phyloP scores from a whole-genome alignment of 2,888 invertebrate genomes.

The Aricia artaxerxes region DNA sequence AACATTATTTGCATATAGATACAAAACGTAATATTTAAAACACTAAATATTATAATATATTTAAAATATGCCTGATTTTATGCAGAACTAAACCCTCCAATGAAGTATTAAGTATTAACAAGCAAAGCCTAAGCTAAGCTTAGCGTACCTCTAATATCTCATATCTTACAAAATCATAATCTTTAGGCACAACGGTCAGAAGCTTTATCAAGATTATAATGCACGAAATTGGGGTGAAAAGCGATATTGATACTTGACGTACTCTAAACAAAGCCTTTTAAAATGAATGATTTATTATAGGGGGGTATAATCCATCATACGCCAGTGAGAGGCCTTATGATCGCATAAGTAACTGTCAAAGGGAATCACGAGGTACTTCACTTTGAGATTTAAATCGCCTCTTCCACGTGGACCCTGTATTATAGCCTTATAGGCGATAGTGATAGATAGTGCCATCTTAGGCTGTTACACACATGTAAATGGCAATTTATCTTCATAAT shows the following conservation, averaged over 20 bases:
- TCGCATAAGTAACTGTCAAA: constrained; percentile 31
- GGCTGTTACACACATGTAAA: constrained; percentile 19
- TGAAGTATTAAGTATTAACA: no score
- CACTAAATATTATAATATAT: no score
- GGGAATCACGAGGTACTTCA: constrained; percentile 29
- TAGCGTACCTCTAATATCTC: no score
- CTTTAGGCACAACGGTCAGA: background rate
- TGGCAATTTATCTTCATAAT: constrained; percentile 25
- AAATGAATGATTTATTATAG: constrained; percentile 3
- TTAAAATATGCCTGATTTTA: no score
- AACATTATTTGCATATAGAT: no score
- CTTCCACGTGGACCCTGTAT: constrained; percentile 20
- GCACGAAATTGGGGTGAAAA: background rate
- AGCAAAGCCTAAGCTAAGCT: no score
- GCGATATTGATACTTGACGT: background rate
- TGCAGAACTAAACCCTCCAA: no score
- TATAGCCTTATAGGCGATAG: constrained; percentile 19
- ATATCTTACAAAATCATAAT: background rate
- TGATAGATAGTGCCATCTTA: constrained; percentile 25
- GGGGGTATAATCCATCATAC: background rate
- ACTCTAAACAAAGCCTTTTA: constrained; percentile 12
- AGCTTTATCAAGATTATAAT: background rate
- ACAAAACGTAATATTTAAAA: no score
- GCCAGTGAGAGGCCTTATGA: constrained; percentile 22
- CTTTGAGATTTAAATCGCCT: constrained; percentile 33